Conservation (phyloP, 2,797 vertebrate genomes). For the Lophotriccus pileatus region DNA sequence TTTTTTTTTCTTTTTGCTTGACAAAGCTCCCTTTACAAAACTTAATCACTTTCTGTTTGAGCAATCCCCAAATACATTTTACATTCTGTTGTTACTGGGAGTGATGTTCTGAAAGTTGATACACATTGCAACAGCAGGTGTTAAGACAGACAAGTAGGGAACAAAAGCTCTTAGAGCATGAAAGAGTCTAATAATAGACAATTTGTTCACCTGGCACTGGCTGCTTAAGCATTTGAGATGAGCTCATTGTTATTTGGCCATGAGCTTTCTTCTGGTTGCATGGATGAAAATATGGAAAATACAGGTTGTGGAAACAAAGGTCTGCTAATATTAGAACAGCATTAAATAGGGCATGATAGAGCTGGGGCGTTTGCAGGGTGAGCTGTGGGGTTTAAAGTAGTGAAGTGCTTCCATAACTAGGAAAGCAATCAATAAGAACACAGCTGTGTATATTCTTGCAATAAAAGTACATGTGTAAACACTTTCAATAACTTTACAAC, state of each 20-base stretch:
- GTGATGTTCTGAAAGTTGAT: conserved; percentile 60
- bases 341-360: conserved; percentile 25
- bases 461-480: conserved; percentile 18
- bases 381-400: background rate
- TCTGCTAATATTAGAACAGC: conserved; percentile 66
- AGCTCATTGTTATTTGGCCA: conserved; percentile 68
- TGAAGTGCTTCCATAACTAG: background rate
- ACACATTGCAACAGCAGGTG: conserved; percentile 52
- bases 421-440: conserved; percentile 19
- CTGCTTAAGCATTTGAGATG: conserved; percentile 55
- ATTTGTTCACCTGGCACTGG: conserved; percentile 65
- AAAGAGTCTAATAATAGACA: conserved; percentile 70
- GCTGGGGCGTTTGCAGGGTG: background rate
- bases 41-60: conserved; percentile 43
- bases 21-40: conserved; percentile 42
- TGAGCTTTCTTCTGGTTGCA: conserved; percentile 25
- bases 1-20: background rate
- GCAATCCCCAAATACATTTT: conserved; percentile 40
- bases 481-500: conserved; percentile 17
- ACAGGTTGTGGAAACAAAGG: conserved; percentile 64
- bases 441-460: conserved; percentile 3
- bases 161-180: conserved; percentile 63
- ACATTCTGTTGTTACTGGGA: conserved; percentile 52
- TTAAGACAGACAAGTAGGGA: conserved; percentile 57
- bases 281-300: conserved; percentile 50